These are phyloP conservation scores for Haemorhous mexicanus DNA, from an alignment of 2,113 vertebrate genomes.

Conservation along the genomic window DNA sequence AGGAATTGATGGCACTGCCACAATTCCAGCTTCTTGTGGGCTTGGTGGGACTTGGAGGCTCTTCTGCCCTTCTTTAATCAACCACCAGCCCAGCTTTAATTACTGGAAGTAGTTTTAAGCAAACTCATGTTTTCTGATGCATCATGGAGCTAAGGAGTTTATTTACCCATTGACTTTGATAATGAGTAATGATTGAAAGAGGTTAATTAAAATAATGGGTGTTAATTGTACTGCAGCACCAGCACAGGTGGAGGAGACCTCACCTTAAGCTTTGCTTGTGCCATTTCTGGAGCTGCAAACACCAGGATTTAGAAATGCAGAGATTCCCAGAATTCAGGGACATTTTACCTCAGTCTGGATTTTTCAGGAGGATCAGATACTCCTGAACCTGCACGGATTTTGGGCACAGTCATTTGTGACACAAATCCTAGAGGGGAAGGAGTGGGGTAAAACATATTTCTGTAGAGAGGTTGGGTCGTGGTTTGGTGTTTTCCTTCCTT, in stretches of 20 bases:
- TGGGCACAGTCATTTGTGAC: background rate
- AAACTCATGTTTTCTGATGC: background rate
- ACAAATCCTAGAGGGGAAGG: background rate
- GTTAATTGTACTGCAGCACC: fast-evolving
- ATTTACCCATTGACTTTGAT: background rate
- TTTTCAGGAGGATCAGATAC: background rate
- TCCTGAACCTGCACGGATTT: background rate
- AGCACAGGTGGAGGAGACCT: fast-evolving
- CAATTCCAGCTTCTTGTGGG: background rate
- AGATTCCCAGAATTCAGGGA: background rate
- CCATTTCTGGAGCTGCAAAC: background rate
- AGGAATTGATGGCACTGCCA: fast-evolving
- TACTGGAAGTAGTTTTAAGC: background rate
- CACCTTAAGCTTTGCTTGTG: background rate
- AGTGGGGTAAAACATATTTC: fast-evolving
- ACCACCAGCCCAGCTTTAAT: background rate
- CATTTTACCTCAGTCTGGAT: background rate
- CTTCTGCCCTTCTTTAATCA: background rate
- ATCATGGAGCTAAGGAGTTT: fast-evolving
- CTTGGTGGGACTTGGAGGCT: background rate
- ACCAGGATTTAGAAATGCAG: fast-evolving
- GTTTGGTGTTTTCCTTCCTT: background rate
- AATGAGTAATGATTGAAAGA: background rate
- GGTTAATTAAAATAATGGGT: background rate
- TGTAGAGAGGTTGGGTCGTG: background rate